These are phyloP conservation scores for Xenus cinereus DNA, from an alignment of 2,113 vertebrate genomes.

Conservation along the genomic window DNA sequence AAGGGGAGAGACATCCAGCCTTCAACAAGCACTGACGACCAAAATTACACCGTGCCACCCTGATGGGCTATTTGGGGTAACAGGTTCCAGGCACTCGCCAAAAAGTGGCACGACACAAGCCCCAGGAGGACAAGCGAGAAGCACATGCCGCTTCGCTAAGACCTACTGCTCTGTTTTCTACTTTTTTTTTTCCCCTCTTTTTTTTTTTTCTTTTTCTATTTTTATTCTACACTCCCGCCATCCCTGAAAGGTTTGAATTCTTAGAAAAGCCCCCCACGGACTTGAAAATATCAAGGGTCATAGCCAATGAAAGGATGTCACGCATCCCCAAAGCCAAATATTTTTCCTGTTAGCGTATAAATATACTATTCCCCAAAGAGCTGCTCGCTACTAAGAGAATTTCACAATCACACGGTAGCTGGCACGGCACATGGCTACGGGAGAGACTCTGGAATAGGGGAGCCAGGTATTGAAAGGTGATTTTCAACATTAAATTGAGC, in stretches of 20 bases:
- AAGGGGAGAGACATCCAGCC: background rate
- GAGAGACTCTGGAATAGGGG: background rate
- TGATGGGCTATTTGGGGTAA: background rate
- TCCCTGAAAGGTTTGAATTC: background rate
- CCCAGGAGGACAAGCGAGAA: background rate
- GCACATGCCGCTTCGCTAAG: background rate
- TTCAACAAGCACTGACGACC: background rate
- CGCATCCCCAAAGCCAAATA: slow-evolving; percentile 12
- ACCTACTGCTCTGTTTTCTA: background rate
- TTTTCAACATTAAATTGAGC: background rate
- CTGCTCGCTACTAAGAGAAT: background rate
- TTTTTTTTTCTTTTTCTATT: background rate
- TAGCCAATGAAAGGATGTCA: background rate
- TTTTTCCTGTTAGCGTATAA: background rate
- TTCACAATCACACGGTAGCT: background rate
- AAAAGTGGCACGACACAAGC: background rate
- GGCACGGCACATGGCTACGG: accelerated
- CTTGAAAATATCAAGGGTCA: slow-evolving; percentile 48
- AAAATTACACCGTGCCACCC: background rate
- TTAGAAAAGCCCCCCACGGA: background rate
- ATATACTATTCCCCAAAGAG: background rate
- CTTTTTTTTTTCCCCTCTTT: accelerated
- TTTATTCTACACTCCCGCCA: background rate
- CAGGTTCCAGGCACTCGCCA: background rate
- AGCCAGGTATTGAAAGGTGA: background rate